Conservation (phyloP, 2,888 invertebrate species). For the Caenorhabditis auriculariae region DNA sequence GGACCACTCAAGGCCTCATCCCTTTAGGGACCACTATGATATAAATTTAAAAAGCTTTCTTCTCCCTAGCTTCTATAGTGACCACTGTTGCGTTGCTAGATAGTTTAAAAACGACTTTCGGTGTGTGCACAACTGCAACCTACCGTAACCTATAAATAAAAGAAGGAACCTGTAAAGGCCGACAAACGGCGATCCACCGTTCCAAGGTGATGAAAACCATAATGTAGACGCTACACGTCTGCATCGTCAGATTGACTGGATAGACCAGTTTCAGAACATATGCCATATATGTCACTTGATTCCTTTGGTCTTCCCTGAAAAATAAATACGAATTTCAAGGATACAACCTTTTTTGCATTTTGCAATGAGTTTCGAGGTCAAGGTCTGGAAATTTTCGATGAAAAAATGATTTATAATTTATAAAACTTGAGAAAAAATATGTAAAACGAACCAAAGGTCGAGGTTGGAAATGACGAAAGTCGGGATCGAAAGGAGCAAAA, state of each 20-base stretch:
- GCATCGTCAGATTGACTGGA: slow-evolving; percentile 58
- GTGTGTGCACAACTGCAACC: too few relatives aligned
- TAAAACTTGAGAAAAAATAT: not conserved
- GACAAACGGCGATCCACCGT: slow-evolving; percentile 60
- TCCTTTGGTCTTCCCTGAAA: slow-evolving; percentile 18
- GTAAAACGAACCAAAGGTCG: slow-evolving; percentile 38
- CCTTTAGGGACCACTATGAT: too few relatives aligned
- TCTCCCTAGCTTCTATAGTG: too few relatives aligned
- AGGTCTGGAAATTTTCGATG: not conserved
- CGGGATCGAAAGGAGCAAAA: slow-evolving; percentile 55
- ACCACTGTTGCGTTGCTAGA: too few relatives aligned
- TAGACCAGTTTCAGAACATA: slow-evolving; percentile 57
- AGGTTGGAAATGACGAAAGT: slow-evolving; percentile 58
- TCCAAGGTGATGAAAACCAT: slow-evolving; percentile 61
- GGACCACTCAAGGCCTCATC: too few relatives aligned
- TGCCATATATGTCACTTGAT: slow-evolving; percentile 38
- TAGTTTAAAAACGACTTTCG: not conserved
- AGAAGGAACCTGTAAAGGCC: slow-evolving; percentile 52
- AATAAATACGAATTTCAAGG: not conserved
- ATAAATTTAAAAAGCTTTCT: too few relatives aligned
- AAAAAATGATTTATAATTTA: not conserved
- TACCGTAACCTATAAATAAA: too few relatives aligned
- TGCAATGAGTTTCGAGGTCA: not conserved
- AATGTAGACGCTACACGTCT: slow-evolving; percentile 56
- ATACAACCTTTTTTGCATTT: not conserved